phyloP scores from a whole-genome alignment of 2,888 invertebrate species.

The Pheosia gnoma region DNA sequence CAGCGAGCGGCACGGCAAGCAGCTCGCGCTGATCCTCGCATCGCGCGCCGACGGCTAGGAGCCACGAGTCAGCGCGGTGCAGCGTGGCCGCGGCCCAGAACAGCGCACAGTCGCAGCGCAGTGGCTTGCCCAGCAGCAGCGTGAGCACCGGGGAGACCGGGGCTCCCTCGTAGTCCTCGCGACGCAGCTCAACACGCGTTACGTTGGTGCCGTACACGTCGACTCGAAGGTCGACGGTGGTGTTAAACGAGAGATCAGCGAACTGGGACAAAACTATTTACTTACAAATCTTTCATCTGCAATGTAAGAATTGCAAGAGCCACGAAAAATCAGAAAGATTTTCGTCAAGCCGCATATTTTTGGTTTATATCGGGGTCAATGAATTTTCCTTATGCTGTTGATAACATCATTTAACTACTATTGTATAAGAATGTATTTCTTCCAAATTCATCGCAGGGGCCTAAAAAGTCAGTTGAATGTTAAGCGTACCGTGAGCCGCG shows the following conservation, averaged over 20 bases:
- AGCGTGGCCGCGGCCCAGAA: constrained; percentile 1
- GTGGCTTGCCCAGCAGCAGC: not conserved
- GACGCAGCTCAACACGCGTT: not conserved
- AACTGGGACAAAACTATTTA: not conserved
- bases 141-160: not conserved
- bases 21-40: not conserved
- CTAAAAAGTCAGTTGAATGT: no score
- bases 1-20: not conserved
- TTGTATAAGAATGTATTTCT: not conserved
- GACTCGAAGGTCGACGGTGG: not conserved
- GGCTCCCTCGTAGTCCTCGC: not conserved
- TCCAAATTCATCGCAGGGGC: no score
- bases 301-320: no score
- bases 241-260: not conserved
- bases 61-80: not conserved
- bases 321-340: no score
- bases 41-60: not conserved
- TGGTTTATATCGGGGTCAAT: no score
- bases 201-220: not conserved
- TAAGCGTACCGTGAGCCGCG: not conserved
- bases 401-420: not conserved
- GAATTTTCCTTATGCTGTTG: no score
- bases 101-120: not conserved
- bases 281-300: not conserved
- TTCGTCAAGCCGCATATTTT: no score